Base-by-base conservation (phyloP, 2,113 vertebrate genomes). In the Indicator indicator region DNA sequence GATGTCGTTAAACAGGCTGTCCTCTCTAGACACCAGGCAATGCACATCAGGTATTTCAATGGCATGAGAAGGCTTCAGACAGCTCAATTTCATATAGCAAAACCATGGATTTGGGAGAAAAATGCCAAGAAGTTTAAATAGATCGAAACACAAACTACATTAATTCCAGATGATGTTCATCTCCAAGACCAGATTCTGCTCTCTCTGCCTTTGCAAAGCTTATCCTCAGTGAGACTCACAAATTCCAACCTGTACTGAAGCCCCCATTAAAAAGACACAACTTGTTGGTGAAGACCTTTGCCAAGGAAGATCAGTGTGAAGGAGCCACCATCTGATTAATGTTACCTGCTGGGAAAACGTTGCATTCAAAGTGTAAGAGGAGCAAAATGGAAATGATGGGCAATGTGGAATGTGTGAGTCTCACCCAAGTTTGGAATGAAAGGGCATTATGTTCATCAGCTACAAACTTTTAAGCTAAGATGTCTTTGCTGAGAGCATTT, bases 41-140 rank as follows among this genome's bases (percentile, higher is more conserved):
- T 7, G 4, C 26, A 73, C 0, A 0, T 13, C 32, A 81, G 56
- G 50, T 62, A 40, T 24, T 27, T 44, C 0, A 0, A 50, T 19
- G 46, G 40, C 18, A 33, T 7, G 2, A 77, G 38, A 38, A 56
- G 18, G 23, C 56, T 83, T 79, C 73, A 52, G 67, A 46, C 19
- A 26, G 52, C 23, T 52, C 50, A 24, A 52, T 30, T 56, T 33
- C 33, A 60, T 0, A 0, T 15, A 78, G 58, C 16, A 82, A 73
- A 88, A 42, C 15, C 17, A 24, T 3, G 6, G 70, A 56, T 8
- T 13, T 75, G n/a, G 11, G 17, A 90, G 28, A 71, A 88, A 75
- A 71, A 5, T 11, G 48, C 8, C 4, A 5, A 33, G 8, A 16
- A n/a, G 23, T 88, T 92, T 40, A 52, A 81, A 69, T 12, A 11